phyloP scores from a whole-genome alignment of 2,888 invertebrate genomes.

The Automeris io region DNA sequence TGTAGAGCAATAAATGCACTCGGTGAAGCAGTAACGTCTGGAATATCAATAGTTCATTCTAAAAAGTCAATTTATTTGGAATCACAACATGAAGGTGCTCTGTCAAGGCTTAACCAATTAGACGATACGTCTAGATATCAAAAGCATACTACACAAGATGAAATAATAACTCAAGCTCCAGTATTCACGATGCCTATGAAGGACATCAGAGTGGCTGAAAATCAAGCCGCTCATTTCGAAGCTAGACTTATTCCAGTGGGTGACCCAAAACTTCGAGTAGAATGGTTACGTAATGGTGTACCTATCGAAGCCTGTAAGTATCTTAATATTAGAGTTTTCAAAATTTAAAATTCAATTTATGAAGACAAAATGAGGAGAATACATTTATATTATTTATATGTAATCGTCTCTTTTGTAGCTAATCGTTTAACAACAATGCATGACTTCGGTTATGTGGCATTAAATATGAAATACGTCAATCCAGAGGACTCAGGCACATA shows the following conservation, averaged over 20 bases:
- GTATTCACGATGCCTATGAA: constrained; percentile 94
- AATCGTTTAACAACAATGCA: constrained; percentile 96
- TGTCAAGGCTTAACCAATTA: constrained; percentile 87
- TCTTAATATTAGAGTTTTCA: no score
- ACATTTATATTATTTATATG: constrained; percentile 5
- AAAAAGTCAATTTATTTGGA: constrained; percentile 91
- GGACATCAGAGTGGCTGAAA: constrained; percentile 90
- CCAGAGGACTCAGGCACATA: constrained; percentile 98
- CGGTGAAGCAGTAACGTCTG: constrained; percentile 95
- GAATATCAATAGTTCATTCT: constrained; percentile 89
- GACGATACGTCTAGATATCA: constrained; percentile 88
- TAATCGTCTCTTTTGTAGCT: constrained; percentile 65
- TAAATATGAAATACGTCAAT: constrained; percentile 95
- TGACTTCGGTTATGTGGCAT: constrained; percentile 97
- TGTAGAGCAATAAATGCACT: constrained; percentile 93
- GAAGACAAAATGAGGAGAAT: no score
- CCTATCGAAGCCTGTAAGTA: constrained; percentile 91
- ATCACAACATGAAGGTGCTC: constrained; percentile 91
- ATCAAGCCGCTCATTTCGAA: constrained; percentile 95
- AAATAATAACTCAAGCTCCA: constrained; percentile 89
- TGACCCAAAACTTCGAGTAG: constrained; percentile 93
- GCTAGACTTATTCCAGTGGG: constrained; percentile 96
- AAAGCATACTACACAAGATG: constrained; percentile 84
- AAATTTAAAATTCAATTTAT: no score
- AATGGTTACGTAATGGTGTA: constrained; percentile 95